These are phyloP conservation scores for Grus americana DNA, from an alignment of 2,113 vertebrate genomes.

Conservation along the genomic window DNA sequence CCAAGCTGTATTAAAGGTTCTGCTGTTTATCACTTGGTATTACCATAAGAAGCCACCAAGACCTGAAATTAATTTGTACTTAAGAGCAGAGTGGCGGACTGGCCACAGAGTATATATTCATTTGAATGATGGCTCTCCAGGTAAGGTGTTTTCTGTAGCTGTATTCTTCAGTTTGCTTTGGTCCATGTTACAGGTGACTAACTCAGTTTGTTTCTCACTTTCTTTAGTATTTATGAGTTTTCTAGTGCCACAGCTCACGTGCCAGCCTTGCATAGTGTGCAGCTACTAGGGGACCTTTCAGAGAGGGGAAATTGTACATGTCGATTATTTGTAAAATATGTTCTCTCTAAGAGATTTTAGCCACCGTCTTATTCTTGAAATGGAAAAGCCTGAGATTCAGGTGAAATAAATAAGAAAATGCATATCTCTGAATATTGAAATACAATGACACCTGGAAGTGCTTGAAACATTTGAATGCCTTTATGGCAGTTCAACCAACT, in stretches of 20 bases:
- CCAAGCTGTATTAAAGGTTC: background rate
- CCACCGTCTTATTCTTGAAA: background rate
- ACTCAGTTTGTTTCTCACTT: background rate
- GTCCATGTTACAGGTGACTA: background rate
- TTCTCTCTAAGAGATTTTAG: background rate
- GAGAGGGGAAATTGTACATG: background rate
- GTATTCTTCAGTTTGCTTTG: background rate
- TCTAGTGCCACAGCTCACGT: accelerated
- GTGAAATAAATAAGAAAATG: background rate
- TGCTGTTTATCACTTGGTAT: background rate
- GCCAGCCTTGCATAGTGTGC: background rate
- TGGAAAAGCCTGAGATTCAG: background rate
- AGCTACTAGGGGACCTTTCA: background rate
- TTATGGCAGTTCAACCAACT: constrained; percentile 15
- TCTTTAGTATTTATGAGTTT: background rate
- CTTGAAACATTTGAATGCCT: background rate
- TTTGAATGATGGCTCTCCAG: background rate
- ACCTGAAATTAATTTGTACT: background rate
- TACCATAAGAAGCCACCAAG: background rate
- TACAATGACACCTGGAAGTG: background rate
- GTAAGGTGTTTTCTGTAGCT: background rate
- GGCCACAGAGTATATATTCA: background rate
- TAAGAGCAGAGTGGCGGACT: background rate
- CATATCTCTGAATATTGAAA: background rate
- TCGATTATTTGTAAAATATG: background rate